phyloP scores from a whole-genome alignment of 2,113 vertebrate genomes.

The Hemiscyllium ocellatum region DNA sequence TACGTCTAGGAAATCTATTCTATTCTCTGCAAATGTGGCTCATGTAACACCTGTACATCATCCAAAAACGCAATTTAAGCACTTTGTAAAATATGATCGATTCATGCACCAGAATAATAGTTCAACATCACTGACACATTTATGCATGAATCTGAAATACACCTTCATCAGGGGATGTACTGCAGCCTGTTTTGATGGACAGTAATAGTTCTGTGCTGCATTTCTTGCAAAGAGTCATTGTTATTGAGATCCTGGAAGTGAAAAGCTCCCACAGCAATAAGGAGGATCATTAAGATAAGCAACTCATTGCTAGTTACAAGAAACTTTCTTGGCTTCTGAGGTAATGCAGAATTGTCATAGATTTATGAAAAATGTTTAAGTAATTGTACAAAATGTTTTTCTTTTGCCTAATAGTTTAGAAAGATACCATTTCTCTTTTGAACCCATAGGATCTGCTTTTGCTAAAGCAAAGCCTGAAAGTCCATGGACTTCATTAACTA shows the following conservation, averaged over 20 bases:
- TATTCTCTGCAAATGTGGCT: not conserved
- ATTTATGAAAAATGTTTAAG: not conserved
- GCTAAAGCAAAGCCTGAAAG: constrained; percentile 98
- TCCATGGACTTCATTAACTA: constrained; percentile 92
- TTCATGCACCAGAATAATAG: not conserved
- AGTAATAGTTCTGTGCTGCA: not conserved
- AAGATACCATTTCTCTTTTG: constrained; percentile 25
- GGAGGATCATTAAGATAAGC: not conserved
- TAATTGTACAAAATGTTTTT: not conserved
- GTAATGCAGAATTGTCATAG: not conserved
- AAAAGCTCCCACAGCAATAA: not conserved
- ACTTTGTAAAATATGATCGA: not conserved
- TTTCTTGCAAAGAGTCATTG: not conserved
- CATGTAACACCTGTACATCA: not conserved
- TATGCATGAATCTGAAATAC: not conserved
- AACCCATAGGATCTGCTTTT: constrained; percentile 80
- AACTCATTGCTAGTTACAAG: not conserved
- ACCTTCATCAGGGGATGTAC: not conserved
- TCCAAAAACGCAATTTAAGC: not conserved
- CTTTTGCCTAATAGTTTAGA: constrained; percentile 41
- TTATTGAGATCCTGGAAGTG: not conserved
- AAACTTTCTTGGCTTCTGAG: not conserved
- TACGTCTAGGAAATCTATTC: not conserved
- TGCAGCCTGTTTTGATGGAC: not conserved
- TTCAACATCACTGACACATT: not conserved